Evolutionary conservation across 2,113 vertebrate genomes (phyloP).

Genomic region (Hypocryptadius cinnamomeus): DNA sequence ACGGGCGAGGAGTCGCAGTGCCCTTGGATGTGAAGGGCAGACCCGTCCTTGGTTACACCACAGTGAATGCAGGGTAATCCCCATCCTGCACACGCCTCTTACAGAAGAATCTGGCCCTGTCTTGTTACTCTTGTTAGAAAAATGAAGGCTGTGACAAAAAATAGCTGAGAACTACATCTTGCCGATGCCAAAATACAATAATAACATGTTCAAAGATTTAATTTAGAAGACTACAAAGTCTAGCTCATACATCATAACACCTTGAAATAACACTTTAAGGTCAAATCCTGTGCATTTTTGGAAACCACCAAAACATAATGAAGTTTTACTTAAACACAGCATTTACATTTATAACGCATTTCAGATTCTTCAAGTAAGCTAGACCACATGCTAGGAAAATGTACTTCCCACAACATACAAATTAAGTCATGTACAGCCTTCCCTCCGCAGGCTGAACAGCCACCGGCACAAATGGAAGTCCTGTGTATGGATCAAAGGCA

Average conservation of each 20-base stretch:
- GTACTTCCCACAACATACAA: constrained; percentile 48
- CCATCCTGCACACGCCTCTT: neutral
- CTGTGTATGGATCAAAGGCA: constrained; percentile 43
- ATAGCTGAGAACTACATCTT: constrained; percentile 55
- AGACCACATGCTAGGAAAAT: constrained; percentile 53
- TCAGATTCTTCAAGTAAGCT: constrained; percentile 39
- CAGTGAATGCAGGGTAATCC: neutral
- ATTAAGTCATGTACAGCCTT: constrained; percentile 48
- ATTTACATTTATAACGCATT: constrained; percentile 59
- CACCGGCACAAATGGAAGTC: constrained; percentile 38
- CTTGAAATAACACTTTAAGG: constrained; percentile 52
- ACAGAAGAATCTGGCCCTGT: constrained; percentile 38
- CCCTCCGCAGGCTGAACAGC: neutral
- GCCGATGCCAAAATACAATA: constrained; percentile 60
- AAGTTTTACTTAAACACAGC: constrained; percentile 60
- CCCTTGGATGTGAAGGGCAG: neutral
- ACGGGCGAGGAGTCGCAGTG: rapidly evolving
- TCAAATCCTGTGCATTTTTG: constrained; percentile 43
- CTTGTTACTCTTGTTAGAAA: constrained; percentile 34
- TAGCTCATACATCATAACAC: constrained; percentile 55
- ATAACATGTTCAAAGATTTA: constrained; percentile 65
- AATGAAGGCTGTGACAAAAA: constrained; percentile 52
- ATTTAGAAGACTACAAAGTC: constrained; percentile 64
- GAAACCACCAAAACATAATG: constrained; percentile 56
- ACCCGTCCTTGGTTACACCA: neutral